Evolutionary conservation across 2,113 vertebrate genomes (phyloP).

Genomic region (Puma concolor): DNA sequence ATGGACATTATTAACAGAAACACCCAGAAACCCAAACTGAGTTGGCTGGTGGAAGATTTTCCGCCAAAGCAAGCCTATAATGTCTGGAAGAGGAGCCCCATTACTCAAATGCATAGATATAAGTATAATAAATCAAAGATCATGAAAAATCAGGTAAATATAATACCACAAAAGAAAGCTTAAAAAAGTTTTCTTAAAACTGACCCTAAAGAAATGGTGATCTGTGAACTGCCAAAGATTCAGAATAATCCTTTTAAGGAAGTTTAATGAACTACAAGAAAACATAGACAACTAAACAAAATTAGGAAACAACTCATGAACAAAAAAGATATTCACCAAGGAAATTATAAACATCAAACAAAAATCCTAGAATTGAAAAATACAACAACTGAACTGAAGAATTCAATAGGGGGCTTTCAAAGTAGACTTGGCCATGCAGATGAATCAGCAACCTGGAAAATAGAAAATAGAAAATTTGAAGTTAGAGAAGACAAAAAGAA

Average conservation of each 20-base stretch:
- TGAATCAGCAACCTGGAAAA: not conserved
- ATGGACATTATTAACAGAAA: not conserved
- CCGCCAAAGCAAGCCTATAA: not conserved
- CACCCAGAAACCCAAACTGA: not conserved
- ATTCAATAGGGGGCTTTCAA: not conserved
- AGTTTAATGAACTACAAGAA: not conserved
- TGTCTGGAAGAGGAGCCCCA: not conserved
- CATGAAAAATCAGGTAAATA: not conserved
- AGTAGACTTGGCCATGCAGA: not conserved
- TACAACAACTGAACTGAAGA: not conserved
- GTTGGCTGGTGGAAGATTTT: not conserved
- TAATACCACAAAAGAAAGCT: not conserved
- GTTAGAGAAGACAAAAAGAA: not conserved
- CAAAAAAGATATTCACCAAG: not conserved
- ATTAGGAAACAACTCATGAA: not conserved
- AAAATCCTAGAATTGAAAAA: not conserved
- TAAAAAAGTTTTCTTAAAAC: not conserved
- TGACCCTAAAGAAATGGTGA: not conserved
- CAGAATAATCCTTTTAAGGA: not conserved
- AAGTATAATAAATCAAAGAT: not conserved
- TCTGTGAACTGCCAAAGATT: not conserved
- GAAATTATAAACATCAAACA: not conserved
- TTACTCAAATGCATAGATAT: not conserved
- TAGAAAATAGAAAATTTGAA: not conserved
- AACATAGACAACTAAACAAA: not conserved